Conservation (phyloP, 2,113 vertebrate species). For the Pterocles orientalis region DNA sequence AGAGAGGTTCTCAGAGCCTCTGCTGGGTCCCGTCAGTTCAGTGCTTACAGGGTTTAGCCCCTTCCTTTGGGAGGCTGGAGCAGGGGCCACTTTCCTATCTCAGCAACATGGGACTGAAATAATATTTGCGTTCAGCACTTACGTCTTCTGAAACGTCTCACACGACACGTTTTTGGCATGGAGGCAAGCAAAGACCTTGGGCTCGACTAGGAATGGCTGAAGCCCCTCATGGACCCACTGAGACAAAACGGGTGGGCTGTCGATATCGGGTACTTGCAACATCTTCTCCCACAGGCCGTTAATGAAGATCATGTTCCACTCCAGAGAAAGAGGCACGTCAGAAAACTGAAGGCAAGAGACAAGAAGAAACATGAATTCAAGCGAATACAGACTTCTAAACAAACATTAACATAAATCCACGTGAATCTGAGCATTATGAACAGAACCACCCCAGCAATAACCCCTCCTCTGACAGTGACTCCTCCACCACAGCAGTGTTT, state of each 20-base stretch:
- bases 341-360: constrained; percentile 1
- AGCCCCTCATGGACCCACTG: background rate
- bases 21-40: background rate
- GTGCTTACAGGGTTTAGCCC: background rate
- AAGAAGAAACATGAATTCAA: background rate
- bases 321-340: background rate
- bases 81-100: background rate
- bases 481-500: background rate
- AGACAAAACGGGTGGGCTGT: background rate
- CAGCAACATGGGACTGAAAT: background rate
- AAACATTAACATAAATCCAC: fast-evolving
- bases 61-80: background rate
- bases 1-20: background rate
- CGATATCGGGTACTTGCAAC: background rate
- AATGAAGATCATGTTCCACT: constrained; percentile 28
- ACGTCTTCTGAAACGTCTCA: constrained; percentile 1
- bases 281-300: constrained; percentile 47
- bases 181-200: constrained; percentile 20
- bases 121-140: background rate
- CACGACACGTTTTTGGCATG: background rate
- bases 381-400: background rate
- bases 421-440: background rate
- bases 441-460: background rate
- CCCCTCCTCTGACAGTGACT: background rate
- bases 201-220: background rate